A percentile compares a stretch with the other conserved stretches of the same genome.
Evolutionary conservation across 2,888 invertebrate genomes (phyloP).

Genomic region (Sisyra nigra): DNA sequence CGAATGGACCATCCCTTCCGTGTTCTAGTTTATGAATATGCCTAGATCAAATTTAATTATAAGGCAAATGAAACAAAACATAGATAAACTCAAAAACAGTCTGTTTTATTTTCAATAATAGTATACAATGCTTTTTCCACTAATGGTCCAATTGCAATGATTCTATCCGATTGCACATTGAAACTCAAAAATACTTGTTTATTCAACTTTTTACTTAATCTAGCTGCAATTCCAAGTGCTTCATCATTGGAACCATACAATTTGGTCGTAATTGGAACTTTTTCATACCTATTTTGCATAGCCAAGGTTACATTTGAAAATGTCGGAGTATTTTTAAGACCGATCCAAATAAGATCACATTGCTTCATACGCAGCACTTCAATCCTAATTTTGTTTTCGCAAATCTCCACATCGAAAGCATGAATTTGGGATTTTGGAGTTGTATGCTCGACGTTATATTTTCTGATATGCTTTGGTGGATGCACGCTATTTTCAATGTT

Average conservation of each 20-base stretch:
- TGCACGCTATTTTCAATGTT: too few species aligned
- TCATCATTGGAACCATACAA: neutral
- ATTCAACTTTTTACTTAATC: slow-evolving; percentile 2
- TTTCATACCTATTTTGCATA: slow-evolving; percentile 14
- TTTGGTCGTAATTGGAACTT: neutral
- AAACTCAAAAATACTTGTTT: slow-evolving; percentile 2
- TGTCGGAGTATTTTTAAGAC: slow-evolving; percentile 20
- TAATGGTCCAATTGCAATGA: neutral
- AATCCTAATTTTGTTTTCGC: slow-evolving; percentile 22
- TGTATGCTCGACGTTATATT: neutral
- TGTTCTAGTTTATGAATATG: too few species aligned
- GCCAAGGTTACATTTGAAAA: slow-evolving; percentile 26
- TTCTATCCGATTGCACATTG: neutral
- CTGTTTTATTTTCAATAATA: neutral
- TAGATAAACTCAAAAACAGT: neutral
- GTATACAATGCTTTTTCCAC: slow-evolving; percentile 2
- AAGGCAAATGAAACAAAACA: too few species aligned
- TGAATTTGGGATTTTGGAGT: slow-evolving; percentile 20
- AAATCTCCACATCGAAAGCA: slow-evolving; percentile 21
- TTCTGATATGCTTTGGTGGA: too few species aligned
- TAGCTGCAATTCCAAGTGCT: neutral
- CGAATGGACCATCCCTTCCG: too few species aligned
- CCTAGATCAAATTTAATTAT: too few species aligned
- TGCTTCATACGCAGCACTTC: slow-evolving; percentile 28
- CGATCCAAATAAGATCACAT: slow-evolving; percentile 29